Evolutionary conservation across 2,113 vertebrate species (phyloP), one percentile per base, ranked within the genome.

Genomic region (Thamnaconus septentrionalis): DNA sequence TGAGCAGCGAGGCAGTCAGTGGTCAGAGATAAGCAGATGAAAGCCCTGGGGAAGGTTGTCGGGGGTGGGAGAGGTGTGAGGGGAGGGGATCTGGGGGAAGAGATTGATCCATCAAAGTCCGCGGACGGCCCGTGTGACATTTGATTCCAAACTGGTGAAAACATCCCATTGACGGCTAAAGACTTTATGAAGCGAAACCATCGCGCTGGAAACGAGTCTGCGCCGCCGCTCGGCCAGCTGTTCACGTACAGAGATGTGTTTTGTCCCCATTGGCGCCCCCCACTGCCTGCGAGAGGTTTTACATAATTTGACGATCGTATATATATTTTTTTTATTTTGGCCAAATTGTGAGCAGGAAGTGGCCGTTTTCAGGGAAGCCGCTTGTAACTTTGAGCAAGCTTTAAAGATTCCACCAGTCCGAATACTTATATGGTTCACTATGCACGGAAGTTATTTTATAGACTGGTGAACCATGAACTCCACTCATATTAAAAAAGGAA

Each of bases 1-100:
- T 83, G 78, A 83, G 75, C 66, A 82, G 87, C 42, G 64, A 85
- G 85, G 82, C 78, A 87, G 87, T 84, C 87, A 89, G 86, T 86
- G 85, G 85, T 85, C 85, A 87, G 84, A 90, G 88, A 90, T 90
- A 91, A 89, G 87, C 80, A 88, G 83, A 82, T 82, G 83, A 87
- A 87, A 76, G 79, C 84, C 81, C 79, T 12, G 53, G 83, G 88
- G 86, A 86, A 61, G 75, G 84, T 78, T 80, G 80, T 60, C 76
- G 83, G 88, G 81, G 75, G 76, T 31, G 18, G 1, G 18, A 31
- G 18, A 2, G 18, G 18, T 31, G 18, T 31, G 18, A 31, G 18
- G 18, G 18, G 51, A 82, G 88, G 86, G 85, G 61, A 73, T 82
- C 80, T 80, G 80, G 60, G 76, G 81, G 75, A 75, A 77, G 79